These are phyloP conservation scores for Enteromius mattozi DNA, from an alignment of 2,797 vertebrate genomes.

Conservation along the genomic window DNA sequence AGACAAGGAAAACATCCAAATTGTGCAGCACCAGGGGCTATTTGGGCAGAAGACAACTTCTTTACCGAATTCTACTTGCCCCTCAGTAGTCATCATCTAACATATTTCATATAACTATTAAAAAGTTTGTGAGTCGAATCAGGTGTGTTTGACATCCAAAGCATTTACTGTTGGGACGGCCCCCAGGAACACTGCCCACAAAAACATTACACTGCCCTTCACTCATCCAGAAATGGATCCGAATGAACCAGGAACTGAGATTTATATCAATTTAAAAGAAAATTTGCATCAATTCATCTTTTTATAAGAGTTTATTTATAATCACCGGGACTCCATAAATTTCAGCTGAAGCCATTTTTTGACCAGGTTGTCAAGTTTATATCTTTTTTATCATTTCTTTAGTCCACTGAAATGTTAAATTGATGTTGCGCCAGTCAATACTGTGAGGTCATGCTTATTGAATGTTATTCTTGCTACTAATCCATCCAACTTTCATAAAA, in stretches of 20 bases:
- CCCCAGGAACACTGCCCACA: neutral
- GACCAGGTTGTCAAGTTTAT: neutral
- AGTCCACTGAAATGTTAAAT: neutral
- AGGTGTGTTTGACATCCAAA: neutral
- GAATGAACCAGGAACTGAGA: neutral
- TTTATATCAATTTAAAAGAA: neutral
- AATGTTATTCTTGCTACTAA: neutral
- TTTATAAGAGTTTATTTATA: constrained; percentile 30
- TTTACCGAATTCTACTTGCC: neutral
- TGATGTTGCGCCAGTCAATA: neutral
- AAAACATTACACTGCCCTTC: neutral
- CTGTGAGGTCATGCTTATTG: neutral
- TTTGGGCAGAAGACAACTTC: neutral
- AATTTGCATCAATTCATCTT: neutral
- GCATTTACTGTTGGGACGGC: neutral
- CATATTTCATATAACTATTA: neutral
- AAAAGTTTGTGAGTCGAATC: neutral
- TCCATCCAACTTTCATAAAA: neutral
- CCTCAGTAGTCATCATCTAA: neutral
- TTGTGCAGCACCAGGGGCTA: no score
- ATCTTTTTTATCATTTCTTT: neutral
- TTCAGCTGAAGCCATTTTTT: neutral
- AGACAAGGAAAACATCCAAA: neutral
- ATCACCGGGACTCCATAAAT: neutral
- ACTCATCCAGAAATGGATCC: neutral